Evolutionary conservation across 2,888 invertebrate genomes (phyloP), one percentile per base, ranked within the genome.

Genomic region (Agonopterix alstromeriana): DNA sequence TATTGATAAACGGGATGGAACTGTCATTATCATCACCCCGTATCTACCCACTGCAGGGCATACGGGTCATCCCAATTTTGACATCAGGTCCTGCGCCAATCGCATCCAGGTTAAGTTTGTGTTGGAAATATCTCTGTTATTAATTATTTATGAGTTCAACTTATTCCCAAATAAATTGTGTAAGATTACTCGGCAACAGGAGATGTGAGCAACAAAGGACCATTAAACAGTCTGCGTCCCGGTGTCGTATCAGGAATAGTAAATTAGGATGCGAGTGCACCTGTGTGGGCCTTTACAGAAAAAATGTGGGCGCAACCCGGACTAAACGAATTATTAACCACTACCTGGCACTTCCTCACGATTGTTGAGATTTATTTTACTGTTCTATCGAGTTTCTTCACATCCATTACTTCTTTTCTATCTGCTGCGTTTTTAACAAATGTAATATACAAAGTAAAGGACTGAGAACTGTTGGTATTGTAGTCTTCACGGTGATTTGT

Each of bases 261-360:
- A 83, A 85, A 85, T 85, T 81, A 83, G 82, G 70, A 73, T 70
- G 12, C 67, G 70, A 69, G 73, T 74, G 79, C 87, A 88, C 88
- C 87, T 88, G 87, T 88, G 87, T 88, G 88, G 87, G 76, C 85
- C 75, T 57, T 54, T 57, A 62, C 65, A 67, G 76, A 86, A 74
- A 86, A 87, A 87, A 82, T 77, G 74, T 78, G 75, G 78, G 82
- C 82, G 82, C 85, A 79, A 76, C 82, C 77, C 74, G 73, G 73
- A 76, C 85, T 88, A 87, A 88, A 87, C 87, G 87, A 86, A 88
- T 87, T 86, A 84, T 82, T 82, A 81, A 77, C 80, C 78, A 82
- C 85, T 85, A 84, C 87, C 85, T 86, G 84, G 64, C 74, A 77
- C 77, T 74, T 74, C 73, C 72, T 78, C 65, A 60, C 61, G 57